phyloP scores from a whole-genome alignment of 2,888 invertebrate genomes.

The Melikaiella ostensackeni region DNA sequence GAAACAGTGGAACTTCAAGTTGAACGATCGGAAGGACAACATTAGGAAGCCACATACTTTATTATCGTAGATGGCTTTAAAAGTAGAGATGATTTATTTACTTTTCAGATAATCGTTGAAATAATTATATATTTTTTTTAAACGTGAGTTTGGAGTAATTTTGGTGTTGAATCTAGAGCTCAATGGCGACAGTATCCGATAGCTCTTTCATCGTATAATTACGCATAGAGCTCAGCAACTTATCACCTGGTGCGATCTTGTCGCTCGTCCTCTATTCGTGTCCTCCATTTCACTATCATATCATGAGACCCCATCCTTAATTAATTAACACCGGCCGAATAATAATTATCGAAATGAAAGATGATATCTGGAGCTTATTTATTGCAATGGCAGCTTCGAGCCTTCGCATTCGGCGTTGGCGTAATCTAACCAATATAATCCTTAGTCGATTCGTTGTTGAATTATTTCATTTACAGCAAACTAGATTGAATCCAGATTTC shows the following conservation, averaged over 20 bases:
- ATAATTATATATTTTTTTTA: not conserved
- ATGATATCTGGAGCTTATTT: conserved; percentile 73
- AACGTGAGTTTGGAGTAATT: not conserved
- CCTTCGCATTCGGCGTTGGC: conserved; percentile 56
- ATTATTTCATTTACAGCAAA: conserved; percentile 60
- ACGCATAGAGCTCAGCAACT: conserved; percentile 68
- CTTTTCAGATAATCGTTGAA: too few relatives aligned
- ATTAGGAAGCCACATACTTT: too few relatives aligned
- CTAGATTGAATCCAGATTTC: not conserved
- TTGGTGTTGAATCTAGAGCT: not conserved
- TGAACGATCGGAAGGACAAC: too few relatives aligned
- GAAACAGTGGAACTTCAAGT: too few relatives aligned
- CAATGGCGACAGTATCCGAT: conserved; percentile 52
- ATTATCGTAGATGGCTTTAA: too few relatives aligned
- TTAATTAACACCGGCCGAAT: conserved; percentile 74
- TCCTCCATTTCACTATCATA: conserved; percentile 52
- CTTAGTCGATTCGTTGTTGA: conserved; percentile 70
- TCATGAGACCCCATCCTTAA: conserved; percentile 65
- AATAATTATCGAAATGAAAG: conserved; percentile 75
- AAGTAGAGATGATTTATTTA: too few relatives aligned
- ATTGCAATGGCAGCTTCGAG: conserved; percentile 63
- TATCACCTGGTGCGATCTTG: conserved; percentile 69
- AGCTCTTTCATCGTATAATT: conserved; percentile 73
- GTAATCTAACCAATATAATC: conserved; percentile 57
- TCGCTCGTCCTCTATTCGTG: conserved; percentile 54